A percentile compares a stretch with the other conserved stretches of the same genome.
These are phyloP conservation scores for Peromyscus nudipes DNA, from an alignment of 2,797 vertebrate species.

Conservation along the genomic window DNA sequence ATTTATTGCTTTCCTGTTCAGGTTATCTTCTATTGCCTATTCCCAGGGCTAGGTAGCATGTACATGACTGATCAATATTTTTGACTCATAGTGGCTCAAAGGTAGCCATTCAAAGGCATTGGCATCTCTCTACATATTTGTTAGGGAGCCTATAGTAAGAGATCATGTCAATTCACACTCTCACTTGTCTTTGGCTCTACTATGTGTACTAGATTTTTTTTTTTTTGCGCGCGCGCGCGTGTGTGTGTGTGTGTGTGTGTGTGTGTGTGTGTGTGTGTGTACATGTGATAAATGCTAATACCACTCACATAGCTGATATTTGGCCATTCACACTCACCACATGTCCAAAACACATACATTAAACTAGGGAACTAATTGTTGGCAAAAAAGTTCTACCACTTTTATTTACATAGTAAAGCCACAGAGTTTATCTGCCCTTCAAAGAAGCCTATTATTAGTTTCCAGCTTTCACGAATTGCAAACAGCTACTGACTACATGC, in stretches of 20 bases:
- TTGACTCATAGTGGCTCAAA: background rate
- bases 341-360: slow-evolving; percentile 1
- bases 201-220: background rate
- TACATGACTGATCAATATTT: background rate
- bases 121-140: background rate
- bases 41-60: background rate
- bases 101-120: background rate
- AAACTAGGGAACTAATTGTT: slow-evolving; percentile 56
- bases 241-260: no score
- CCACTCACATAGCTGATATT: slow-evolving; percentile 2
- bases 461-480: slow-evolving; percentile 45
- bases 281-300: background rate
- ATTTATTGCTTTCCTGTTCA: slow-evolving; percentile 16
- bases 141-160: background rate
- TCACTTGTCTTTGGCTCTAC: background rate
- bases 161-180: background rate
- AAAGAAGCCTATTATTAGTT: slow-evolving; percentile 63
- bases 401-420: slow-evolving; percentile 48
- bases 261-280: background rate
- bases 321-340: background rate
- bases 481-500: slow-evolving; percentile 32
- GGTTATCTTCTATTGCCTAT: background rate
- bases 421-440: slow-evolving; percentile 67
- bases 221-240: no score
- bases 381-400: slow-evolving; percentile 52